Evolutionary conservation across 2,797 vertebrate species (phyloP), one percentile per base, ranked within the genome.

Genomic region (Squalus acanthias): DNA sequence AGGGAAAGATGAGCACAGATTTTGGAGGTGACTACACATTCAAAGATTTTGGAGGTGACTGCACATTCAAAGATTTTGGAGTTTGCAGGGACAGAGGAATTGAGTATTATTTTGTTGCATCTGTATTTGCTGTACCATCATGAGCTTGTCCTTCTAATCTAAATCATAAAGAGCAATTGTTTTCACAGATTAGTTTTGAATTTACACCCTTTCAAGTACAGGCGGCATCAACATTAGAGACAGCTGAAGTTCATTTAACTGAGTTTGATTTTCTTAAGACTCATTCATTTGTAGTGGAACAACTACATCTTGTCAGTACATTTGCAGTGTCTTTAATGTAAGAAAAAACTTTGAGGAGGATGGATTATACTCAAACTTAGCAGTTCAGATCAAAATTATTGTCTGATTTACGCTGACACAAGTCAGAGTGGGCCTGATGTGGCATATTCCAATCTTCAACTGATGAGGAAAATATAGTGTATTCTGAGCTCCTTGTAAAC

Each of bases 241-340:
- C 76, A 33, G 76, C 8, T 79, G 29, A 79, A 79, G 9, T 79
- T 79, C 2, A 33, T 79, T 79, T 9, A 79, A 79, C 76, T 79
- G n/a, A 29, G 29, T 79, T 79, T 67, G 15, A 67, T 67, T 67
- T 15, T 10, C 15, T 15, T 17, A 67, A 67, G 65, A 67, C 15
- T 79, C 20, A 39, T 8, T 33, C 39, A 79, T 79, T 29, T 79
- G 76, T 17, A 7, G 33, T 33, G n/a, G 8, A 39, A 79, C 76
- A 79, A 33, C 76, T 79, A 39, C 1, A 79, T 79, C 76, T 39
- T 79, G 76, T 79, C n/a, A 39, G 76, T 79, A 79, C 29, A 79
- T 79, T 79, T 79, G 20, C 76, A n/a, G 76, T 79, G n/a, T 79
- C 76, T 79, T 79, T 79, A 79, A 79, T 79, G 76, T 79, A n/a